Conservation (phyloP, 2,888 invertebrate genomes). For the Pyrrhosoma nymphula region DNA sequence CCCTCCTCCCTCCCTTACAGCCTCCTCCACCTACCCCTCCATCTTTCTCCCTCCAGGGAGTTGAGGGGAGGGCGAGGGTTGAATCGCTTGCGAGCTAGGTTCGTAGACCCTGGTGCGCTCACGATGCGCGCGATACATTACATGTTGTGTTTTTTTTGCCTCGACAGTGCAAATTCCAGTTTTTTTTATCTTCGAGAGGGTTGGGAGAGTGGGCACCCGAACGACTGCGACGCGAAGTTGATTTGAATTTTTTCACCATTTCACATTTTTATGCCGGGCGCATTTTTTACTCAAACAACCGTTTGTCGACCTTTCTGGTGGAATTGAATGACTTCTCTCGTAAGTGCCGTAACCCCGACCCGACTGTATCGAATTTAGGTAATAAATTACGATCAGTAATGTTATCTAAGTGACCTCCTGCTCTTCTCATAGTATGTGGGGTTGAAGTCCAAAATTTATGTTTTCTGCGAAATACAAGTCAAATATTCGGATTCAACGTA, state of each 20-base stretch:
- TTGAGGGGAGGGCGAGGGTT: background rate
- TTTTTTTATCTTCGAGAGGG: background rate
- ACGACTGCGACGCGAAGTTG: background rate
- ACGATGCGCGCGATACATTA: background rate
- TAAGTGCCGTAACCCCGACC: background rate
- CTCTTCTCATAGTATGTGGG: too few species aligned
- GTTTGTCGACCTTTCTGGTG: background rate
- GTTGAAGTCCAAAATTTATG: too few species aligned
- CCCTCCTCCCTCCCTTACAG: background rate
- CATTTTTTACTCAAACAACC: background rate
- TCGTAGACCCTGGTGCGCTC: background rate
- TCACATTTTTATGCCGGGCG: background rate
- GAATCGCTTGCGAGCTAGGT: background rate
- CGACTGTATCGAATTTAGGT: background rate
- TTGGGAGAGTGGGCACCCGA: background rate
- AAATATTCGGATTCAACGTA: too few species aligned
- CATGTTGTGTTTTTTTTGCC: background rate
- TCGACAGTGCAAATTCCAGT: background rate
- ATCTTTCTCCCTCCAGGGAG: too few species aligned
- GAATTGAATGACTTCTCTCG: background rate
- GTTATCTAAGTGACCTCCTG: too few species aligned
- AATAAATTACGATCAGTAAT: too few species aligned
- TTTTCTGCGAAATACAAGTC: too few species aligned
- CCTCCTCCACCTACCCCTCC: background rate
- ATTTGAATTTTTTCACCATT: background rate